Percentiles rank a stretch among this genome's conserved stretches.
Conservation (phyloP, 2,888 invertebrate species). For the Lepidonotus clava region DNA sequence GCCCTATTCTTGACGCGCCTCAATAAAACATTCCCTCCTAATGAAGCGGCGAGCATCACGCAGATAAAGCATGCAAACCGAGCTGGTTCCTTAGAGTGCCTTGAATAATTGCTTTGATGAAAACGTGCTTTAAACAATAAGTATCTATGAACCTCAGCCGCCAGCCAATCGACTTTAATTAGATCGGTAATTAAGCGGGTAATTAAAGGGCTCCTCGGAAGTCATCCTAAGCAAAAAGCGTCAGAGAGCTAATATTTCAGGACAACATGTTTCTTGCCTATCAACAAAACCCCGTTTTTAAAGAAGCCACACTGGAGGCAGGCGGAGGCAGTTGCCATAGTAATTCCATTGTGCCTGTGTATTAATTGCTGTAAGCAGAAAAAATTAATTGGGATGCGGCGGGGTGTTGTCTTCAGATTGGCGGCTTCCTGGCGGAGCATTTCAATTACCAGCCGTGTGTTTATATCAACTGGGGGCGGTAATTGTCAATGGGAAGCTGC, state of each 20-base stretch:
- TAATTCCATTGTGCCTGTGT: background rate
- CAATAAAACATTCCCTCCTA: background rate
- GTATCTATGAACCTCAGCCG: background rate
- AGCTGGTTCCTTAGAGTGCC: background rate
- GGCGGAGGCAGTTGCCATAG: background rate
- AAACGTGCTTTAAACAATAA: background rate
- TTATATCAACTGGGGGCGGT: conserved; percentile 4
- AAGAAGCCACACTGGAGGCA: too few species aligned
- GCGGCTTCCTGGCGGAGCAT: background rate
- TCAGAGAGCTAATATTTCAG: too few species aligned
- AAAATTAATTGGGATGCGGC: conserved; percentile 8
- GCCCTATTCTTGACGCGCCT: background rate
- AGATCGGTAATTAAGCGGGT: background rate
- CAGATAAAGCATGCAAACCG: background rate
- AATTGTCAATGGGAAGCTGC: conserved; percentile 12
- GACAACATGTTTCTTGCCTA: too few species aligned
- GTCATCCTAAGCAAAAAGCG: too few species aligned
- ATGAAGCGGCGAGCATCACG: background rate
- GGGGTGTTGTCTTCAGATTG: conserved; percentile 2
- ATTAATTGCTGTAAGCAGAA: conserved; percentile 27
- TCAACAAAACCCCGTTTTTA: too few species aligned
- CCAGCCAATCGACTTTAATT: background rate
- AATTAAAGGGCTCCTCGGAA: background rate
- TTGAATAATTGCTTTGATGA: background rate
- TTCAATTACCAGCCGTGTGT: conserved; percentile 35